phyloP scores from a whole-genome alignment of 2,888 invertebrate species.

The Tenthredo notha region DNA sequence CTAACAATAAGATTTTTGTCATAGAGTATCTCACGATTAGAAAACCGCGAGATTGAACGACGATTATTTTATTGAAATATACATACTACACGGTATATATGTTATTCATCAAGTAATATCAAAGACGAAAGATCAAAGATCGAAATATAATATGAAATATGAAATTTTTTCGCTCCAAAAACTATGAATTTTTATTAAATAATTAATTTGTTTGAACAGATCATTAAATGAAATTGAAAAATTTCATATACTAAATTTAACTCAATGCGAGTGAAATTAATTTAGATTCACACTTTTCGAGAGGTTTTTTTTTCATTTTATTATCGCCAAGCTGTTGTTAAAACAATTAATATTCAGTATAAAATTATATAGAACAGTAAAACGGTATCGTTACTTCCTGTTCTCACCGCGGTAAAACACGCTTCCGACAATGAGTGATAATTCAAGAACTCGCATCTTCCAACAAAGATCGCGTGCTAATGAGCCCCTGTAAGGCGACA shows the following conservation, averaged over 20 bases:
- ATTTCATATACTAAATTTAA: no score
- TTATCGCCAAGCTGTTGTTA: slow-evolving; percentile 56
- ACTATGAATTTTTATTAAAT: no score
- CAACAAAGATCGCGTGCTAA: slow-evolving; percentile 3
- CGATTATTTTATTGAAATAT: neutral
- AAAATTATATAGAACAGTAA: slow-evolving; percentile 33
- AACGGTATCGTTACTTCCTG: slow-evolving; percentile 46
- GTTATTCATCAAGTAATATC: no score
- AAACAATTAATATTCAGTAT: slow-evolving; percentile 37
- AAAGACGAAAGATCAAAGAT: no score
- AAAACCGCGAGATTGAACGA: neutral
- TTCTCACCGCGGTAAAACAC: slow-evolving; percentile 24
- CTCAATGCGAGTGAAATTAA: neutral
- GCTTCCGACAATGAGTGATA: slow-evolving; percentile 29
- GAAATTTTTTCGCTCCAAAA: no score
- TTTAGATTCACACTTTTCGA: neutral
- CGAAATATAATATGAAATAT: no score
- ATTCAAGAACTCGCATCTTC: slow-evolving; percentile 11
- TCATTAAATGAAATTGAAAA: no score
- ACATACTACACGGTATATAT: neutral
- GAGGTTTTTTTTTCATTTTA: neutral
- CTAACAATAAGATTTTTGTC: neutral
- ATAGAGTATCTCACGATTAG: neutral
- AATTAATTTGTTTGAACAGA: no score
- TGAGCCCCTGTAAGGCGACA: neutral